Conservation (phyloP, 2,888 invertebrate species). For the Branchinecta sandiegonensis region DNA sequence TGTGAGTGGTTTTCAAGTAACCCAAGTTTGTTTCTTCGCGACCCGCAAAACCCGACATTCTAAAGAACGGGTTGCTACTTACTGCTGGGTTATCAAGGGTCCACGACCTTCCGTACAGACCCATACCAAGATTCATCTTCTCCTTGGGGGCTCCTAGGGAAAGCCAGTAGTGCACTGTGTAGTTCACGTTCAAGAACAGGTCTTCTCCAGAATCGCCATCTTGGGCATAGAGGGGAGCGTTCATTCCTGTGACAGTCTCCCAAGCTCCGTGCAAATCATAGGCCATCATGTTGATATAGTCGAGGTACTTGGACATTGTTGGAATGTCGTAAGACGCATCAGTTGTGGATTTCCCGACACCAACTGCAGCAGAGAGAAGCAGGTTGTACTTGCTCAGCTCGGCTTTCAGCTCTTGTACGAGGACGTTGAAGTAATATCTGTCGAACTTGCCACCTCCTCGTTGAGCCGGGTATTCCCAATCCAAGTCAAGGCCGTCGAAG, state of each 20-base stretch:
- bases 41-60: no score
- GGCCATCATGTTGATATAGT: slow-evolving; percentile 54
- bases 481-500: slow-evolving; percentile 32
- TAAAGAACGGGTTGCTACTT: background rate
- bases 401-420: slow-evolving; percentile 31
- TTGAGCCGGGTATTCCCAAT: slow-evolving; percentile 45
- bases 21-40: no score
- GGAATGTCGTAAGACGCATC: slow-evolving; percentile 32
- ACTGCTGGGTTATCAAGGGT: slow-evolving; percentile 39
- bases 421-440: slow-evolving; percentile 29
- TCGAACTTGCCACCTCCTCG: slow-evolving; percentile 37
- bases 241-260: slow-evolving; percentile 49
- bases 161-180: slow-evolving; percentile 41
- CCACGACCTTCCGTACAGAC: slow-evolving; percentile 54
- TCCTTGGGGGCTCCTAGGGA: slow-evolving; percentile 42
- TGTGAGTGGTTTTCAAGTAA: no score
- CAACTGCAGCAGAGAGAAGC: slow-evolving; percentile 32
- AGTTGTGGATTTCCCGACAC: slow-evolving; percentile 31
- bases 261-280: slow-evolving; percentile 58
- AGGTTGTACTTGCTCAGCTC: slow-evolving; percentile 30
- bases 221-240: slow-evolving; percentile 45
- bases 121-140: slow-evolving; percentile 54
- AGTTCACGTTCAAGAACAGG: slow-evolving; percentile 31
- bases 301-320: slow-evolving; percentile 28
- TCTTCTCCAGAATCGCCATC: slow-evolving; percentile 25